phyloP scores from a whole-genome alignment of 2,113 vertebrate genomes.

The mouse (Mus musculus) region DNA sequence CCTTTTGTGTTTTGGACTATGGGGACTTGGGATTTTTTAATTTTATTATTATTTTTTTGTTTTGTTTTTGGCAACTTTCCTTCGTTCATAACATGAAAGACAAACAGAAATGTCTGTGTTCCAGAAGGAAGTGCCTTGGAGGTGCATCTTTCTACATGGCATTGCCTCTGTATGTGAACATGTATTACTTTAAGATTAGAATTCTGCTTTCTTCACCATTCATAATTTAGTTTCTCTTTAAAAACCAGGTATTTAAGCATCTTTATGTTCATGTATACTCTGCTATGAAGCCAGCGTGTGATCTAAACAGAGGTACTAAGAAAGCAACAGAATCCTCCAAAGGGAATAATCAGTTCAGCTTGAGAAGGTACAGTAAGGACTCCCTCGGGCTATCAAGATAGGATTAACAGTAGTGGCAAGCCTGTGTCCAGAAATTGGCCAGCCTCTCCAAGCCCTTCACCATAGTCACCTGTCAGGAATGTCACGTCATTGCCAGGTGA shows the following conservation, averaged over 20 bases:
- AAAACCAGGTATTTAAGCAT: slow-evolving; percentile 47
- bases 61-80: neutral
- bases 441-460: neutral
- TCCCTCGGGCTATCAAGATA: neutral
- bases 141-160: neutral
- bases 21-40: neutral
- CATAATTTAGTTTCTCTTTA: slow-evolving; percentile 20
- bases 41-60: neutral
- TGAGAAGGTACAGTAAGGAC: slow-evolving; percentile 14
- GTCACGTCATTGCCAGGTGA: neutral
- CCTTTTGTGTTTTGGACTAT: neutral
- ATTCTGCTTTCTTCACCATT: neutral
- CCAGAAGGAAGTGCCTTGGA: neutral
- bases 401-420: neutral
- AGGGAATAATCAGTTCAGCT: slow-evolving; percentile 8
- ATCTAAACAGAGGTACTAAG: slow-evolving; percentile 25
- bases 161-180: slow-evolving; percentile 30
- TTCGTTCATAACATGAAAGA: neutral
- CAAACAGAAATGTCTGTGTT: neutral
- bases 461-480: neutral
- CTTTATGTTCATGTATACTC: slow-evolving; percentile 29
- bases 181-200: neutral
- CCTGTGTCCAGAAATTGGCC: neutral
- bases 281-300: neutral
- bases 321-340: neutral